Conservation (phyloP, 2,888 invertebrate genomes). For the Eugnorisma glareosa region DNA sequence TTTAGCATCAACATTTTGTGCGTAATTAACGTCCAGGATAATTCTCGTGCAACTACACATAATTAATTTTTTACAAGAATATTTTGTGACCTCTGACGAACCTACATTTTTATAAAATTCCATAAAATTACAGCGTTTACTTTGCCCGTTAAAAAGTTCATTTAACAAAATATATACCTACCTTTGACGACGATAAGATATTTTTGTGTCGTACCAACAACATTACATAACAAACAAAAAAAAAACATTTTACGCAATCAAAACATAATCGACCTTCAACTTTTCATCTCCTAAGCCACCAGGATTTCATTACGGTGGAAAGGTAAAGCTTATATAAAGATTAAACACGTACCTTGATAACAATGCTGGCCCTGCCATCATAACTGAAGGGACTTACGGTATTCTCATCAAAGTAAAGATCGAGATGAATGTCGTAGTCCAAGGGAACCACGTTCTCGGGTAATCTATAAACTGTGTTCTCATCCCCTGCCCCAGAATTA, state of each 20-base stretch:
- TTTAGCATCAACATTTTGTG: background rate
- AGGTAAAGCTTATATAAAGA: background rate
- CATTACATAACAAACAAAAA: background rate
- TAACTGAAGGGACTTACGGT: slow-evolving; percentile 81
- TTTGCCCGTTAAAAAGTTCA: background rate
- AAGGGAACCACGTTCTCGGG: slow-evolving; percentile 83
- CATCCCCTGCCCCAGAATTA: slow-evolving; percentile 65
- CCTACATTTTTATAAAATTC: background rate
- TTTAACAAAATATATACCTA: background rate
- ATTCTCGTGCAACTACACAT: background rate
- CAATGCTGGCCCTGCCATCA: slow-evolving; percentile 80
- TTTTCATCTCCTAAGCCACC: background rate
- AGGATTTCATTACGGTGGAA: background rate
- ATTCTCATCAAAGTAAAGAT: slow-evolving; percentile 83
- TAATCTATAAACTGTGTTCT: slow-evolving; percentile 77
- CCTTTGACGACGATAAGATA: background rate
- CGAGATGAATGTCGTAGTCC: slow-evolving; percentile 84
- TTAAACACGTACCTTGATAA: slow-evolving; percentile 77
- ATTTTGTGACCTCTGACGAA: background rate
- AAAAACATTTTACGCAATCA: background rate
- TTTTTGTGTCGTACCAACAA: background rate
- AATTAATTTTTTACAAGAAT: background rate
- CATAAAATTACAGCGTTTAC: background rate
- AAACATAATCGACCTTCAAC: background rate
- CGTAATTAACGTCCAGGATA: background rate